These are phyloP conservation scores for Ophion slaviceki DNA, from an alignment of 2,888 invertebrate genomes.

Conservation along the genomic window DNA sequence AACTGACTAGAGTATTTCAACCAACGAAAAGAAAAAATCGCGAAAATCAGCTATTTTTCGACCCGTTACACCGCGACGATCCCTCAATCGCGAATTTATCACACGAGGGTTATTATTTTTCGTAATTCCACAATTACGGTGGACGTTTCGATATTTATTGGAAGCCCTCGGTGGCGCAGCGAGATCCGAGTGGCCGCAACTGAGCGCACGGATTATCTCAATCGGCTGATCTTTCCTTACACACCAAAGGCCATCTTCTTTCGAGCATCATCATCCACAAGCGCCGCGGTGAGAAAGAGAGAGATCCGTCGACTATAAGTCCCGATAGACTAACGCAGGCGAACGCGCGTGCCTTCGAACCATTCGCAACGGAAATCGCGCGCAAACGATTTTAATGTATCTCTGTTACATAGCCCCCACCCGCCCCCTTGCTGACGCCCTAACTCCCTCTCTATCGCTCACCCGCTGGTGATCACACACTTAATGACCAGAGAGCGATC, in stretches of 20 bases:
- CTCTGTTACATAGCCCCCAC: conserved; percentile 23
- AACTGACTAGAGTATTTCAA: no score
- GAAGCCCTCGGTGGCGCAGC: background rate
- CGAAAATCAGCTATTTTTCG: no score
- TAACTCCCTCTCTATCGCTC: conserved; percentile 19
- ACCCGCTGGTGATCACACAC: conserved; percentile 40
- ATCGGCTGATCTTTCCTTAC: conserved; percentile 26
- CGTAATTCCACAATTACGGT: background rate
- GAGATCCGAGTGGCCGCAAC: background rate
- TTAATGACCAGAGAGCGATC: conserved; percentile 68
- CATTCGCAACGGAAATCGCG: conserved; percentile 61
- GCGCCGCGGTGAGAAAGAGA: conserved; percentile 4
- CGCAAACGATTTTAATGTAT: conserved; percentile 66
- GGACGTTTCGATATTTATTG: conserved; percentile 12
- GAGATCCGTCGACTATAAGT: conserved; percentile 25
- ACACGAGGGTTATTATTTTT: no score
- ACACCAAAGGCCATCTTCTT: conserved; percentile 37
- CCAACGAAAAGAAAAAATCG: no score
- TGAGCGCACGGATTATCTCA: conserved; percentile 18
- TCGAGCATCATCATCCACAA: conserved; percentile 25
- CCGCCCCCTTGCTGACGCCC: background rate
- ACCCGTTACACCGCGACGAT: no score
- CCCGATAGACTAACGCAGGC: conserved; percentile 33
- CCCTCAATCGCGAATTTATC: no score
- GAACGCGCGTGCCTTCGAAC: conserved; percentile 61